phyloP scores from a whole-genome alignment of 2,888 invertebrate genomes.

The Prenolepis imparis region DNA sequence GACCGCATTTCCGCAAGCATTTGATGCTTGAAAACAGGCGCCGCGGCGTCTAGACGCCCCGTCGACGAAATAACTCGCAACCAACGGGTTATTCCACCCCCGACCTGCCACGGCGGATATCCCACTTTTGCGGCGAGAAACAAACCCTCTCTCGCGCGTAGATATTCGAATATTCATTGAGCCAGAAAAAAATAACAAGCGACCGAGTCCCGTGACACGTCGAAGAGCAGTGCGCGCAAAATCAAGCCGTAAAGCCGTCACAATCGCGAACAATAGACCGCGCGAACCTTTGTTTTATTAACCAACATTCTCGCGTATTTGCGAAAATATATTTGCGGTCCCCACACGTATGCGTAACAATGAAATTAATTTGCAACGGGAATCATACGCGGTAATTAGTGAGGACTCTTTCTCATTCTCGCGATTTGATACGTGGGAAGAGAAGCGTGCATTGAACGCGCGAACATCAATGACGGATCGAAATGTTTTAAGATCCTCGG shows the following conservation, averaged over 20 bases:
- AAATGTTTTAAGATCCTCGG: not conserved
- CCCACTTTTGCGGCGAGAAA: constrained; percentile 52
- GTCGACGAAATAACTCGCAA: constrained; percentile 62
- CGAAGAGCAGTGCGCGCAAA: not conserved
- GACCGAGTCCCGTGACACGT: not conserved
- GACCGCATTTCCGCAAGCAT: constrained; percentile 74
- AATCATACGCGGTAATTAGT: constrained; percentile 3
- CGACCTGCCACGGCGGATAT: constrained; percentile 27
- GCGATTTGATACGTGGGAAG: constrained; percentile 11
- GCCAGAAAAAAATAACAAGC: constrained; percentile 51
- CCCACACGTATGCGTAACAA: not conserved
- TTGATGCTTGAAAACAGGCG: constrained; percentile 75
- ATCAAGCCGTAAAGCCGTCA: not conserved
- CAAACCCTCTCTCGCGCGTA: constrained; percentile 56
- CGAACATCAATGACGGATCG: not conserved
- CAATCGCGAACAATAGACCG: not conserved
- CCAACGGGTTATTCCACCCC: constrained; percentile 42
- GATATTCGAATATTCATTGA: constrained; percentile 68
- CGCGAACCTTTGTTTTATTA: constrained; percentile 10
- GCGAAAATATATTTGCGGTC: not conserved
- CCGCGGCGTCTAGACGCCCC: constrained; percentile 73
- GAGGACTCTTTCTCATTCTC: constrained; percentile 8
- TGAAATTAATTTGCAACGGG: constrained; percentile 1
- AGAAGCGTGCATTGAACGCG: not conserved
- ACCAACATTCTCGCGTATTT: not conserved